A percentile compares a stretch with the other conserved stretches of the same genome.
Conservation (phyloP, 2,113 vertebrate species). For the Pituophis catenifer region DNA sequence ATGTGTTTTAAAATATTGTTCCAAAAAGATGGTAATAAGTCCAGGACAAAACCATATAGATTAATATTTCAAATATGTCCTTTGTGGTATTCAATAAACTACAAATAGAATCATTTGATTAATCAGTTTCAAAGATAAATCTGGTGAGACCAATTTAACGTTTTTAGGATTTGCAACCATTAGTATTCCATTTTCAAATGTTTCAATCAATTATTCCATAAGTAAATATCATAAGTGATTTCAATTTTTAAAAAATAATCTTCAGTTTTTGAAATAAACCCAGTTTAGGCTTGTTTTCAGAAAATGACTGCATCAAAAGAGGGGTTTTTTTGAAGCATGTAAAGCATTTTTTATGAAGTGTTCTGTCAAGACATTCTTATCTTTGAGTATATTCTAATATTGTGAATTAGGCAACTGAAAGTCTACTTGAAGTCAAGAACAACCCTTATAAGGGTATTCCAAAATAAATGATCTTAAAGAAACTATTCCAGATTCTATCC, state of each 20-base stretch:
- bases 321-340: background rate
- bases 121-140: background rate
- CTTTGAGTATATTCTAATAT: background rate
- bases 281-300: background rate
- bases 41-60: background rate
- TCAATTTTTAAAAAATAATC: background rate
- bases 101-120: background rate
- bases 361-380: background rate
- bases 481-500: background rate
- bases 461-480: background rate
- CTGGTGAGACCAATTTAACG: background rate
- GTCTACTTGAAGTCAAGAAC: background rate
- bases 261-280: background rate
- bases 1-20: background rate
- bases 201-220: background rate
- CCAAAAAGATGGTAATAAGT: background rate
- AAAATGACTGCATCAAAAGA: background rate
- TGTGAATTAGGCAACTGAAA: background rate
- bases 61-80: background rate
- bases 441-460: background rate
- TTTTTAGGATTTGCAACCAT: background rate
- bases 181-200: background rate
- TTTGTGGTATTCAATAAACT: background rate
- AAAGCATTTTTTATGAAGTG: background rate
- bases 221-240: background rate